Base-by-base conservation (phyloP, 2,113 vertebrate genomes). In the Calypte anna region DNA sequence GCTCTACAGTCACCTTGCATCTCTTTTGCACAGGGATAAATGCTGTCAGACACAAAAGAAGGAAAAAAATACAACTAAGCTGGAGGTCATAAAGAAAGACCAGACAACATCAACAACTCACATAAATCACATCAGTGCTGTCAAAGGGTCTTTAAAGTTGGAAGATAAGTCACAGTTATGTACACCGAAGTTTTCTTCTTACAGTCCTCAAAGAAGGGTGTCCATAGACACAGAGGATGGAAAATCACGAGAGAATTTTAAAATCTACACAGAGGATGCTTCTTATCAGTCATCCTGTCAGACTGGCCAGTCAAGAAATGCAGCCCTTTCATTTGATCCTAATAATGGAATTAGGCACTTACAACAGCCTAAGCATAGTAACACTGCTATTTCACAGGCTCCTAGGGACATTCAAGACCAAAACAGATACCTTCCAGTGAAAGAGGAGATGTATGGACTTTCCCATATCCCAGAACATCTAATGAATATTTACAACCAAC, bases 91-190 rank as follows among this genome's bases (percentile, higher is more conserved):
- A 64, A 99, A 99, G 86, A 99, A 98, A 95, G 99, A 99, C 94
- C 99, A 99, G 96, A 99, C 98, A 81, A 99, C 99, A 3, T 99
- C 99, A 92, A 99, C 99, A 78, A 98, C 98, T 92, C 99, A 98
- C 68, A 99, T 99, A 89, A 98, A 98, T 82, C 97, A 97, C 46
- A 96, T 97, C 21, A 95, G 24, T 40, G 86, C 95, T 75, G 96
- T 98, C 84, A 97, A 96, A 77, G 97, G 87, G 7, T 70, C 95
- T 31, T 57, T 98, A 75, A 98, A 97, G 25, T 93, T 91, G 9
- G 98, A 98, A 1, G 98, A 99, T 33, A 98, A 98, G 77, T 94
- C 96, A 8, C 97, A 97, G 22, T 86, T 98, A 33, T 97, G 98
- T 19, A 97, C 97, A 31, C 90, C 98, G 36, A 98, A 97, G 96